A percentile compares a stretch with the other conserved stretches of the same genome.
Evolutionary conservation across 2,797 vertebrate species (phyloP).

Genomic region (Pseudotriccus pelzelni): DNA sequence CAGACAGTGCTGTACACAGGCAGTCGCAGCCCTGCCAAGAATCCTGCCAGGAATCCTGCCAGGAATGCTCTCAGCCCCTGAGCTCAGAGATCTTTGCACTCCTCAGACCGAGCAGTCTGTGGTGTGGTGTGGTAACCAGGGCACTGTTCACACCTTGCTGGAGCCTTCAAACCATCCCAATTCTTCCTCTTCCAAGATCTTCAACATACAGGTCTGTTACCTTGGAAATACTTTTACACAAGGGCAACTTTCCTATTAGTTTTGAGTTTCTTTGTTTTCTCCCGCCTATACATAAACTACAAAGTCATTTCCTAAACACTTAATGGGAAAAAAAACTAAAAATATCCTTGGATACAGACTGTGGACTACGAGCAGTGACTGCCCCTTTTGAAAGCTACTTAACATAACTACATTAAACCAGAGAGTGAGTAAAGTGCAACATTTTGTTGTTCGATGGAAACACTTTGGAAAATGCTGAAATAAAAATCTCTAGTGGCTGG

Average conservation of each 20-base stretch:
- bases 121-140: background rate
- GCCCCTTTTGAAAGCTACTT: conserved; percentile 30
- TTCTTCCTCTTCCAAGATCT: background rate
- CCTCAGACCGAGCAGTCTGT: background rate
- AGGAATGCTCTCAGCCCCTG: background rate
- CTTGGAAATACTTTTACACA: background rate
- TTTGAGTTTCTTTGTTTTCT: background rate
- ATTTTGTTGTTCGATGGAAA: background rate
- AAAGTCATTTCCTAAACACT: conserved; percentile 26
- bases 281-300: background rate
- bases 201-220: background rate
- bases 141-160: background rate
- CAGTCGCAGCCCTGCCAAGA: background rate
- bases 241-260: background rate
- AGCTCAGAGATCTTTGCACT: background rate
- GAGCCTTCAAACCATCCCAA: background rate
- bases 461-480: background rate
- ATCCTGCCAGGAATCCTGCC: too few relatives aligned
- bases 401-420: background rate
- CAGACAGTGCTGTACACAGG: fast-evolving
- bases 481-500: background rate
- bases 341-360: background rate
- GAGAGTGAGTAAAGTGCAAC: background rate
- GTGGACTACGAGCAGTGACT: background rate
- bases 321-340: background rate